A percentile compares a stretch with the other conserved stretches of the same genome.
These are phyloP conservation scores for Palythoa caribaeorum DNA, from an alignment of 92 coral and sea anemone species.

Conservation along the genomic window DNA sequence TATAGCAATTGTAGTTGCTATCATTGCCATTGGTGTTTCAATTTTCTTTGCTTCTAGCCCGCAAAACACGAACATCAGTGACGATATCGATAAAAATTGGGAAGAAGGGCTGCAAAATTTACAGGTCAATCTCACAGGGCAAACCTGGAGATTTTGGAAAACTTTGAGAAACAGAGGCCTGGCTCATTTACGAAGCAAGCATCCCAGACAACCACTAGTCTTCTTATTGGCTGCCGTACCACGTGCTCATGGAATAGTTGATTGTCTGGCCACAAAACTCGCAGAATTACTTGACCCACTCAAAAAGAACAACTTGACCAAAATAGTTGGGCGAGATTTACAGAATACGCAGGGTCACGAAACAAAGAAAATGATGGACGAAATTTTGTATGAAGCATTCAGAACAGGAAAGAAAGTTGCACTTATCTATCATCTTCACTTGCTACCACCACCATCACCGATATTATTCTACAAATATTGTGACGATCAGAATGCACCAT, in stretches of 20 bases:
- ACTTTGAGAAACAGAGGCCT: slow-evolving; percentile 67
- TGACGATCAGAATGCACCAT: slow-evolving; percentile 88
- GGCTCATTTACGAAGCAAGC: slow-evolving; percentile 68
- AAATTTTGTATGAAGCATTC: slow-evolving; percentile 51
- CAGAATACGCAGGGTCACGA: slow-evolving; percentile 50
- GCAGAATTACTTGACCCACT: slow-evolving; percentile 63
- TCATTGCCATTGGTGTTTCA: background rate
- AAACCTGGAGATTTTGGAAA: slow-evolving; percentile 76
- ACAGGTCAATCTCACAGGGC: slow-evolving; percentile 69
- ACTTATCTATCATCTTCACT: slow-evolving; percentile 74
- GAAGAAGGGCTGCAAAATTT: slow-evolving; percentile 63
- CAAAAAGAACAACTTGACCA: slow-evolving; percentile 23
- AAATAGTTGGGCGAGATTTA: slow-evolving; percentile 48
- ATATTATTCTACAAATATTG: slow-evolving; percentile 85
- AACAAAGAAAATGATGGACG: slow-evolving; percentile 71
- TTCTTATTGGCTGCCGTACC: slow-evolving; percentile 82
- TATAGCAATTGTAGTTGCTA: too few species aligned
- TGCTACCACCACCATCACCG: slow-evolving; percentile 82
- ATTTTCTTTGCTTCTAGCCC: background rate
- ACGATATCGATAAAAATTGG: slow-evolving; percentile 55
- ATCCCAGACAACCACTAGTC: slow-evolving; percentile 82
- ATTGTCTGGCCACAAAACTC: slow-evolving; percentile 81
- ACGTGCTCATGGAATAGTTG: slow-evolving; percentile 65
- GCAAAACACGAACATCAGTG: background rate
- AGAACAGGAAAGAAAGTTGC: slow-evolving; percentile 69